Base-by-base conservation (phyloP, 37 sponge, comb jelly and placozoan species). In the Corticium candelabrum region DNA sequence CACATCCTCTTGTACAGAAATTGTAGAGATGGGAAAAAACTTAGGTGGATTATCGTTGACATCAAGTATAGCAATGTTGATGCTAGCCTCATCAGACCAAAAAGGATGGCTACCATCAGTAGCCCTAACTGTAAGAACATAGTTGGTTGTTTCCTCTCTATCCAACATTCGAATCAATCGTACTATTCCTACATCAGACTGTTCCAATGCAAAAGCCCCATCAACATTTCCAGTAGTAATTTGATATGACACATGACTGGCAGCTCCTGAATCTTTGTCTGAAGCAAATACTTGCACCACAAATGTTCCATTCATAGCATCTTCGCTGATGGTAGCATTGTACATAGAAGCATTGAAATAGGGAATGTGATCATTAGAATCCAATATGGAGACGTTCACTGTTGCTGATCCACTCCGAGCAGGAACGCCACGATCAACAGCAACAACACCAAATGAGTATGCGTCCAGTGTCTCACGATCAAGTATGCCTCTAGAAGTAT, bases 71-170 rank as follows among this genome's bases (percentile, higher is more conserved):
- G 68, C 41, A 78, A 78, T 62, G 56, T 32, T 41, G 27, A 78
- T 57, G 36, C 2, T 3, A 68, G 33, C 72, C 3, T 2, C n/a
- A 36, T 7, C 30, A 3, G 79, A 72, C 2, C 15, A 33, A 4
- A 33, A 69, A 2, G 74, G 74, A 33, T 3, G 41, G 29, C 79
- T 57, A 21, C 3, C 31, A 62, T 78, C 79, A 37, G 29, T n/a
- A 30, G 79, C 79, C 2, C 3, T 2, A 4, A 78, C 39, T 2
- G 4, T 36, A 21, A 78, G 56, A 3, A 27, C 57, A 62, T 78
- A 78, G 67, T 37, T 41, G 38, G 68, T 2, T 21, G 67, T 50
- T 2, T n/a, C 69, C 38, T 90, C 91, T 3, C 81, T 80, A 77
- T 90, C 85, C 38, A 87, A 21, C 11, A 21, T 27, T 21, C 62